Base-by-base conservation (phyloP, 2,113 vertebrate species). In the Lycaon pictus region DNA sequence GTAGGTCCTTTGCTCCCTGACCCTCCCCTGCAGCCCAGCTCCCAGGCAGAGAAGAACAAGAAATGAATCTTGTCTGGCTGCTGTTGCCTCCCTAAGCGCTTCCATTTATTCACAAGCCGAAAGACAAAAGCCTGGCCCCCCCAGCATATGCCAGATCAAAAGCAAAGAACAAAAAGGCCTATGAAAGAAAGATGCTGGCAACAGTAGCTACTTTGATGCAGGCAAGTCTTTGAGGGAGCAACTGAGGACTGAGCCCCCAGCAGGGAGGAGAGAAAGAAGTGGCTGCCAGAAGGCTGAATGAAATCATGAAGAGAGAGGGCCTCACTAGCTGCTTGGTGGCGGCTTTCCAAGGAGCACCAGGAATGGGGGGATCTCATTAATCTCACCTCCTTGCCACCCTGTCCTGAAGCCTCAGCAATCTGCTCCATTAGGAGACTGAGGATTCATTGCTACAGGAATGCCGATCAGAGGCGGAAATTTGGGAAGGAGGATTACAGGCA, bases 201-300 rank as follows among this genome's bases (percentile, higher is more conserved):
- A 97, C 89, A 95, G 87, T 58, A 85, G 58, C 53, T 62, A 85
- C 97, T 96, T 93, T 97, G 97, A 97, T 90, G 96, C 84, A 85
- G 74, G 93, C 48, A 15, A 79, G 83, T 92, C 95, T 97, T 97
- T 97, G 96, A 98, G 93, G 88, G 74, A 77, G 81, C 67, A 56
- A 13, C 63, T 23, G 88, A 94, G 93, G 92, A 93, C 67, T 19
- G 91, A 74, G 83, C 51, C 90, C 93, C 92, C 89, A 90, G 96
- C 90, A 93, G 93, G 10, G 83, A 95, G 77, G 56, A 88, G 71
- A 71, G 65, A 53, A 37, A 43, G 83, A 35, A 25, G 69, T 11
- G 11, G n/a, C n/a, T 83, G 53, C 81, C 35, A 58, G 89, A 84
- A 82, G 58, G 96, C 10, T 67, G 94, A 69, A 65, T 27, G n/a